Conservation (phyloP, 2,797 vertebrate species). For the Lutjanus argentimaculatus region DNA sequence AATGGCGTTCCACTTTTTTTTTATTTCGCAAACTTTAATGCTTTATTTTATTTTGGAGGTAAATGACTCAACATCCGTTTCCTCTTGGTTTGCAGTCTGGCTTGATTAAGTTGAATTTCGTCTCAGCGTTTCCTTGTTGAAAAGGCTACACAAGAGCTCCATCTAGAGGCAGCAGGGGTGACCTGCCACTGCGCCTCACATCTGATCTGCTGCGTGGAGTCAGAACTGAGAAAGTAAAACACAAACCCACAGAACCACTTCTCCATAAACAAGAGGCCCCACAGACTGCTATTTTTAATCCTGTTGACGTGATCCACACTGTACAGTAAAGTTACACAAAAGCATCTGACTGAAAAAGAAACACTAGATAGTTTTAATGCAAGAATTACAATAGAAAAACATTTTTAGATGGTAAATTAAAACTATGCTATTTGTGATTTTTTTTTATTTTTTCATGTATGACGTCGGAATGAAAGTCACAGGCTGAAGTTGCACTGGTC, state of each 20-base stretch:
- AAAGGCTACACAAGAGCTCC: constrained; percentile 39
- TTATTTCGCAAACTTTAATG: too few relatives aligned
- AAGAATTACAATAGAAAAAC: not conserved
- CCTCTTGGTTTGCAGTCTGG: accelerated
- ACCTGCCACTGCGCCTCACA: not conserved
- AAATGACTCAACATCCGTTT: constrained; percentile 9
- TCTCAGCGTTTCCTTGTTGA: constrained; percentile 62
- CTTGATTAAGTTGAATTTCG: constrained; percentile 25
- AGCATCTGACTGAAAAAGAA: not conserved
- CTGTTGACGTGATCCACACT: not conserved
- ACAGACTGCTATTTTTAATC: not conserved
- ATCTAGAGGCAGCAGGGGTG: constrained; percentile 38
- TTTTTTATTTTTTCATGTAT: too few relatives aligned
- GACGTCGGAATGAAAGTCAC: too few relatives aligned
- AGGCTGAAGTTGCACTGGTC: too few relatives aligned
- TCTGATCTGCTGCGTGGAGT: too few relatives aligned
- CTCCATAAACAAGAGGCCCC: not conserved
- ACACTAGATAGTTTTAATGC: not conserved
- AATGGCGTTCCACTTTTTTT: too few relatives aligned
- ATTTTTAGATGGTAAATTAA: too few relatives aligned
- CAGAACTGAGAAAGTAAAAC: too few relatives aligned
- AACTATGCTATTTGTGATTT: too few relatives aligned
- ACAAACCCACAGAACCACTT: not conserved
- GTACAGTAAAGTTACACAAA: not conserved
- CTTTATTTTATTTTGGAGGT: constrained; percentile 41